Evolutionary conservation across 2,888 invertebrate species (phyloP).

Genomic region (Chrysotoxum bicinctum): DNA sequence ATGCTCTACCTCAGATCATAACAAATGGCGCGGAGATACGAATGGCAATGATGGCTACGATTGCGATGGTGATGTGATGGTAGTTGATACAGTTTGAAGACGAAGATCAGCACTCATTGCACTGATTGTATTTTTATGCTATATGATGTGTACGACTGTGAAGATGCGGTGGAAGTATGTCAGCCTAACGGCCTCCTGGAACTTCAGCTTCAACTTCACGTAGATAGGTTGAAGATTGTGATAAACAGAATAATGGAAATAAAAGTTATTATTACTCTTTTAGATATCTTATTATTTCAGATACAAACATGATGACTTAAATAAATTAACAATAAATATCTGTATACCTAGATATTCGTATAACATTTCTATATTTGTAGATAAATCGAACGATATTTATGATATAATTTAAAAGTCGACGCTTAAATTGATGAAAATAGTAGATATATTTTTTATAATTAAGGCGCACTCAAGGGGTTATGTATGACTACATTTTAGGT

Average conservation of each 20-base stretch:
- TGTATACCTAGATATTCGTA: too few species aligned
- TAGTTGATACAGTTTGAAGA: slow-evolving; percentile 24
- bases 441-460: too few species aligned
- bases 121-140: slow-evolving; percentile 15
- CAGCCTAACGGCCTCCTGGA: slow-evolving; percentile 30
- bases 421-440: too few species aligned
- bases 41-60: not conserved
- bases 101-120: slow-evolving; percentile 21
- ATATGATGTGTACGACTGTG: not conserved
- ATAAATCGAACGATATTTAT: too few species aligned
- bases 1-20: slow-evolving; percentile 15
- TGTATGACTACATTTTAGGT: too few species aligned
- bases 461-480: too few species aligned
- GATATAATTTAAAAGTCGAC: too few species aligned
- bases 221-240: slow-evolving; percentile 17
- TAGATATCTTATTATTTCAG: too few species aligned
- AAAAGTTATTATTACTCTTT: not conserved
- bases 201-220: slow-evolving; percentile 5
- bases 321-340: too few species aligned
- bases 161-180: slow-evolving; percentile 29
- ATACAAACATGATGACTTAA: too few species aligned
- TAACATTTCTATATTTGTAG: too few species aligned
- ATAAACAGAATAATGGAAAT: slow-evolving; percentile 38
- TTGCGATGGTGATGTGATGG: not conserved
- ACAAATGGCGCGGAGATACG: not conserved